These are phyloP conservation scores for Drosophila eohydei DNA, from an alignment of 2,888 invertebrate species.

Conservation along the genomic window DNA sequence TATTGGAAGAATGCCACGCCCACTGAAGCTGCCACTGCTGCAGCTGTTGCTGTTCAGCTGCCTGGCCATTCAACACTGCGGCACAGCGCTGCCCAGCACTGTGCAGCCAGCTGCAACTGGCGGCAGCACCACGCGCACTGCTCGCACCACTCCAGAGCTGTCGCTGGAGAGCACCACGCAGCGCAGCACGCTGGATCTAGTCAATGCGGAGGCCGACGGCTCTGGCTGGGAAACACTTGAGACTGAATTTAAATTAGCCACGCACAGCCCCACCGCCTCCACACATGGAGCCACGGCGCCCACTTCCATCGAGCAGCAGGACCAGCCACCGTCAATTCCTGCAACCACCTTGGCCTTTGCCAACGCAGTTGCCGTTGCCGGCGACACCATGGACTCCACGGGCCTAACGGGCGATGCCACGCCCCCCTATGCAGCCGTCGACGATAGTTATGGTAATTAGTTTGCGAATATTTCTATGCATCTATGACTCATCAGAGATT, in stretches of 20 bases:
- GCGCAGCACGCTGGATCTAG: conserved; percentile 56
- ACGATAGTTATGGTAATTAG: conserved; percentile 81
- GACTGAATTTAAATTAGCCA: conserved; percentile 69
- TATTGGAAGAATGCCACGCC: conserved; percentile 55
- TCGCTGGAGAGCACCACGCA: conserved; percentile 24
- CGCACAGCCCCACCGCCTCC: conserved; percentile 36
- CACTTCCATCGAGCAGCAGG: conserved; percentile 82
- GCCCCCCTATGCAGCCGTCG: conserved; percentile 82
- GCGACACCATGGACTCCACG: conserved; percentile 52
- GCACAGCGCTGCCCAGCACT: conserved; percentile 56
- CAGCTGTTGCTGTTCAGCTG: conserved; percentile 74
- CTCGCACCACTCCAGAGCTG: conserved; percentile 16
- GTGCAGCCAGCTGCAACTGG: conserved; percentile 19
- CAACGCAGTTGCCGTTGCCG: conserved; percentile 69
- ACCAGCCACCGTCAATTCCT: conserved; percentile 78
- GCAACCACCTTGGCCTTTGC: conserved; percentile 80
- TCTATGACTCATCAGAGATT: not conserved
- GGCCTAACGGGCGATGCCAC: conserved; percentile 70
- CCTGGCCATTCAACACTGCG: conserved; percentile 70
- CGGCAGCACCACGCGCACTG: conserved; percentile 13
- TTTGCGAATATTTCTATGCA: not conserved
- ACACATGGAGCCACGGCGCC: conserved; percentile 61
- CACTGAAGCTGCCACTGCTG: conserved; percentile 60
- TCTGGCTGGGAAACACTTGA: conserved; percentile 74
- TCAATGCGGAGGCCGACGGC: conserved; percentile 50